Conservation (phyloP, 2,888 invertebrate genomes). For the Ecliptopera silaceata region DNA sequence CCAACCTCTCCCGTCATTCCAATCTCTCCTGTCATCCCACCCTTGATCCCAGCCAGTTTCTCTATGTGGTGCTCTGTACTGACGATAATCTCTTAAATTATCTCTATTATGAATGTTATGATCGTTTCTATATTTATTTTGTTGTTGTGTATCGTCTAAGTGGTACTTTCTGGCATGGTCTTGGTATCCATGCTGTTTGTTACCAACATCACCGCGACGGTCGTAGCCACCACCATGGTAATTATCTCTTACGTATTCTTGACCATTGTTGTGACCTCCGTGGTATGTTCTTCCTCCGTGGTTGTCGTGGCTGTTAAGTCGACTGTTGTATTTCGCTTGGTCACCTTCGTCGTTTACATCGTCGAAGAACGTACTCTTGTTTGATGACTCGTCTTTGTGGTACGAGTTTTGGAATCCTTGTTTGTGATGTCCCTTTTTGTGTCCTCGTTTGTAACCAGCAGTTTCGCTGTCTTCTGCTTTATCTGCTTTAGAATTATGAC, state of each 20-base stretch:
- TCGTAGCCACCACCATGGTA: constrained; percentile 68
- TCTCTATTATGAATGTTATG: constrained; percentile 67
- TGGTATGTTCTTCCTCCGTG: constrained; percentile 71
- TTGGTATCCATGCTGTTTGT: constrained; percentile 65
- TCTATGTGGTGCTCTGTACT: constrained; percentile 56
- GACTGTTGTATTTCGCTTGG: constrained; percentile 70
- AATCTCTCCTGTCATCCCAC: constrained; percentile 60
- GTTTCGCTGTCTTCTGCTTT: constrained; percentile 72
- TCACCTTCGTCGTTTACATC: constrained; percentile 81
- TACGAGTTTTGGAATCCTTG: constrained; percentile 87
- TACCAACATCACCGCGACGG: constrained; percentile 66
- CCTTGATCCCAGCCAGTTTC: constrained; percentile 60
- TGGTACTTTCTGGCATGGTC: constrained; percentile 76
- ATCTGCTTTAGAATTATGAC: constrained; percentile 69
- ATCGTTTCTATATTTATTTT: constrained; percentile 69
- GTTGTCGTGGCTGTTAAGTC: constrained; percentile 67
- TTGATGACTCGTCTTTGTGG: constrained; percentile 87
- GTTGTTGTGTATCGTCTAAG: constrained; percentile 69
- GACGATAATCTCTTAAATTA: constrained; percentile 61
- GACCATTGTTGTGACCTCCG: constrained; percentile 71
- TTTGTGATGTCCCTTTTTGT: constrained; percentile 87
- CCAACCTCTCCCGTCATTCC: constrained; percentile 57
- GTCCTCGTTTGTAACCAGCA: constrained; percentile 73
- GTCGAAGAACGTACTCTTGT: constrained; percentile 87
- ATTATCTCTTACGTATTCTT: constrained; percentile 67